Evolutionary conservation across 2,113 vertebrate genomes (phyloP).

Genomic region (Ivindomyrus marchei): DNA sequence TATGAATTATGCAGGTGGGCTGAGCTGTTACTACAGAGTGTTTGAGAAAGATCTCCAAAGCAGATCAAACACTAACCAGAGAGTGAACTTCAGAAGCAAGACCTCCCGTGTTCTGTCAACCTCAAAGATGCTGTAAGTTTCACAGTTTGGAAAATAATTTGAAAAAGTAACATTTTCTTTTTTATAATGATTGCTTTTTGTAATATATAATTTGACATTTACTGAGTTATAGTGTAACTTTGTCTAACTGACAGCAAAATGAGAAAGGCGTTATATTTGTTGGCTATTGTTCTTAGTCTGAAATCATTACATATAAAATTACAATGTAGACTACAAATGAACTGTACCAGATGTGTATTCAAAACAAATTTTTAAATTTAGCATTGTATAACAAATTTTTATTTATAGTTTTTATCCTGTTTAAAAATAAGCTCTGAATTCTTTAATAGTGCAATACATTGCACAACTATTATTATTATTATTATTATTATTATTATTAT

Average conservation of each 20-base stretch:
- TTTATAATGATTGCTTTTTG: conserved; percentile 20
- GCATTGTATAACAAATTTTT: background rate
- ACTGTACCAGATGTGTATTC: background rate
- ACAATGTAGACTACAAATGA: background rate
- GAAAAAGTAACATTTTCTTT: conserved; percentile 1
- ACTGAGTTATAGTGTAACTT: background rate
- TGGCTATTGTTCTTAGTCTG: background rate
- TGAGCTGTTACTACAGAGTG: conserved; percentile 37
- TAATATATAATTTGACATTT: background rate
- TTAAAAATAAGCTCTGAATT: background rate
- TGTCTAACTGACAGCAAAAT: background rate
- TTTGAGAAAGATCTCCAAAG: conserved; percentile 49
- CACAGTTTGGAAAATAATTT: background rate
- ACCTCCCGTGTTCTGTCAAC: background rate
- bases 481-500: background rate
- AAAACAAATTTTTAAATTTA: background rate
- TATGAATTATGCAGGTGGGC: conserved; percentile 67
- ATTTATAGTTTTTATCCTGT: background rate
- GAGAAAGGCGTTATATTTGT: background rate
- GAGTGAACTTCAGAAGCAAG: conserved; percentile 12
- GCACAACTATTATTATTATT: background rate
- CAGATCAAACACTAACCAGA: conserved; percentile 27
- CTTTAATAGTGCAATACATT: background rate
- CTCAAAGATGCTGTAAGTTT: conserved; percentile 10
- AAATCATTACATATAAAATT: background rate